These are phyloP conservation scores for Theonella swinhoei DNA, from an alignment of 37 sponge, comb jelly and placozoan genomes.

Conservation along the genomic window DNA sequence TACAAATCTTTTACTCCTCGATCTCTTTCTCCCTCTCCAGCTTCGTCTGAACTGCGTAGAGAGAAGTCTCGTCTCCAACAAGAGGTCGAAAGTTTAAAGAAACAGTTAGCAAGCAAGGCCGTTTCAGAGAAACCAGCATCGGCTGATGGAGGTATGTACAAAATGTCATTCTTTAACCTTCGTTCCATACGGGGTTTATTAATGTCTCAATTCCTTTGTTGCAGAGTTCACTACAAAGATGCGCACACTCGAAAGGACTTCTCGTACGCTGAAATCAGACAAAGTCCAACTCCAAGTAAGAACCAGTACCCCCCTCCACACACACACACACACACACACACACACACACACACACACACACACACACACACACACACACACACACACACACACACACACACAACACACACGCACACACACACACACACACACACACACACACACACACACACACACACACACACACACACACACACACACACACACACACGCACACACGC, in stretches of 20 bases:
- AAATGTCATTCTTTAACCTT: too few relatives aligned
- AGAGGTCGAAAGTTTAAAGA: constrained; percentile 55
- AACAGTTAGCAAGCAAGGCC: constrained; percentile 36
- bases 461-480: too few relatives aligned
- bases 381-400: background rate
- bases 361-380: background rate
- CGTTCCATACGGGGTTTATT: too few relatives aligned
- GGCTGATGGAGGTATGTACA: constrained; percentile 21
- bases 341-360: too few relatives aligned
- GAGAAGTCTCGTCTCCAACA: constrained; percentile 19
- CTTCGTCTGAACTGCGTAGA: background rate
- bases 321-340: background rate
- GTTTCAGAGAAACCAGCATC: background rate
- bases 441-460: background rate
- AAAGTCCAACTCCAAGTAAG: constrained; percentile 21
- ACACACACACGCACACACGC: background rate
- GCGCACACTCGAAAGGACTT: constrained; percentile 58
- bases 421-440: background rate
- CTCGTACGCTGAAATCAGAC: constrained; percentile 52
- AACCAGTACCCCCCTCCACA: too few relatives aligned
- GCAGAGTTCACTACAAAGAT: too few relatives aligned
- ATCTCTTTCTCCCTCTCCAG: background rate
- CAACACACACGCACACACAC: too few relatives aligned
- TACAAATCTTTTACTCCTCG: too few relatives aligned
- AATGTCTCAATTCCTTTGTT: too few relatives aligned